phyloP scores from a whole-genome alignment of 1,140 invertebrate genomes.

The Cyphomyrmex costatus region DNA sequence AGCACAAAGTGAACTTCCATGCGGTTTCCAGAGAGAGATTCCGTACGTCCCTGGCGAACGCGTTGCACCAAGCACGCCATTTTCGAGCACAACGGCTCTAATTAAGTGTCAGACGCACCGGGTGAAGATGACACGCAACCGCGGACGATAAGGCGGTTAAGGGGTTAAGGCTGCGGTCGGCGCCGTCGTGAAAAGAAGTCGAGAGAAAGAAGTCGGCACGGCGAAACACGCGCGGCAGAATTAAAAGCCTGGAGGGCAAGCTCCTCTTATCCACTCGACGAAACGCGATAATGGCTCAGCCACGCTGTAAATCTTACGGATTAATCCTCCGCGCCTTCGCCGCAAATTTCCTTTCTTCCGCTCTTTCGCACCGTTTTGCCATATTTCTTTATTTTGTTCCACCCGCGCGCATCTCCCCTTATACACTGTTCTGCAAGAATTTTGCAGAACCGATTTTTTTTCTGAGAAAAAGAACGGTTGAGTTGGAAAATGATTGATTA shows the following conservation, averaged over 20 bases:
- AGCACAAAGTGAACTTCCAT: conserved; percentile 18
- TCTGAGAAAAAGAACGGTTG: background rate
- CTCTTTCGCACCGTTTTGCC: conserved; percentile 41
- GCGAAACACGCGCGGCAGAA: conserved; percentile 66
- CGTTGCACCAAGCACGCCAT: conserved; percentile 44
- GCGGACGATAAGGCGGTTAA: conserved; percentile 76
- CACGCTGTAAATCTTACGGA: conserved; percentile 76
- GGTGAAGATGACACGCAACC: conserved; percentile 67
- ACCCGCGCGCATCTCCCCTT: conserved; percentile 5
- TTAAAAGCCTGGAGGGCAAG: conserved; percentile 75
- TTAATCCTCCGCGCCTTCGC: conserved; percentile 72
- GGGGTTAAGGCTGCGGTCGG: conserved; percentile 72
- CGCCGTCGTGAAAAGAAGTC: conserved; percentile 48
- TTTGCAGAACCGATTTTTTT: background rate
- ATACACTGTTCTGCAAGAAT: conserved; percentile 24
- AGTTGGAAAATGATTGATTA: background rate
- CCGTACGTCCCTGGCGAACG: conserved; percentile 47
- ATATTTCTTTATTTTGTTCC: conserved; percentile 40
- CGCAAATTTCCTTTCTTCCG: conserved; percentile 52
- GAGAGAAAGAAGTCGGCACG: conserved; percentile 52
- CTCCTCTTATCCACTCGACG: conserved; percentile 76
- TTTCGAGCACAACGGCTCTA: conserved; percentile 73
- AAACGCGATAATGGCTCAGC: conserved; percentile 77
- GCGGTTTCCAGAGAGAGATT: conserved; percentile 40
- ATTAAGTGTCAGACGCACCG: conserved; percentile 76